These are phyloP conservation scores for Phalacrocorax aristotelis DNA, from an alignment of 2,113 vertebrate genomes.

Conservation along the genomic window DNA sequence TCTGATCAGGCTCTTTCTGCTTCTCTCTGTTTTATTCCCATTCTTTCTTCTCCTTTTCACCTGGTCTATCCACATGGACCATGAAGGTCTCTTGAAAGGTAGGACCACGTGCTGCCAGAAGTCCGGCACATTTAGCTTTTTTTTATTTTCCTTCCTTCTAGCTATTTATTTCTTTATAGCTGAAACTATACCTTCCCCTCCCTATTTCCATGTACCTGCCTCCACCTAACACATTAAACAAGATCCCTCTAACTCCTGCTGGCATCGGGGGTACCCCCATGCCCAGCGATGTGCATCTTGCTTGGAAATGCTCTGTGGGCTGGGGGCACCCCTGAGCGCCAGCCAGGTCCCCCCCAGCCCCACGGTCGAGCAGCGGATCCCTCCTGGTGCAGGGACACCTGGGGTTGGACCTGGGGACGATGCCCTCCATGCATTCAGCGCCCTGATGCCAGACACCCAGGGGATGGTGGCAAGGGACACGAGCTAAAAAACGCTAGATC, in stretches of 20 bases:
- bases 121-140: constrained; percentile 43
- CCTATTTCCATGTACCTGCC: not conserved
- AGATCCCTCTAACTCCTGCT: not conserved
- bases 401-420: not conserved
- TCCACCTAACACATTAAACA: constrained; percentile 48
- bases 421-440: not conserved
- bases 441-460: not conserved
- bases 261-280: not conserved
- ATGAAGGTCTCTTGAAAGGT: constrained; percentile 86
- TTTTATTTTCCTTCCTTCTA: not conserved
- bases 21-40: constrained; percentile 71
- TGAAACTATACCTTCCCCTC: not conserved
- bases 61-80: constrained; percentile 72
- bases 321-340: not conserved
- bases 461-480: not conserved
- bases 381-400: not conserved
- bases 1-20: constrained; percentile 67
- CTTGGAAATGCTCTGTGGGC: not conserved
- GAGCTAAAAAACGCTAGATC: not conserved
- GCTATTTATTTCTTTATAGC: constrained; percentile 25
- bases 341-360: not conserved
- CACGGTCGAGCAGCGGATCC: not conserved
- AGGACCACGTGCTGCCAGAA: constrained; percentile 66
- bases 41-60: constrained; percentile 70
- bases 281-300: not conserved